These are phyloP conservation scores for Drosophila hamatofila DNA, from an alignment of 2,888 invertebrate genomes.

Conservation along the genomic window DNA sequence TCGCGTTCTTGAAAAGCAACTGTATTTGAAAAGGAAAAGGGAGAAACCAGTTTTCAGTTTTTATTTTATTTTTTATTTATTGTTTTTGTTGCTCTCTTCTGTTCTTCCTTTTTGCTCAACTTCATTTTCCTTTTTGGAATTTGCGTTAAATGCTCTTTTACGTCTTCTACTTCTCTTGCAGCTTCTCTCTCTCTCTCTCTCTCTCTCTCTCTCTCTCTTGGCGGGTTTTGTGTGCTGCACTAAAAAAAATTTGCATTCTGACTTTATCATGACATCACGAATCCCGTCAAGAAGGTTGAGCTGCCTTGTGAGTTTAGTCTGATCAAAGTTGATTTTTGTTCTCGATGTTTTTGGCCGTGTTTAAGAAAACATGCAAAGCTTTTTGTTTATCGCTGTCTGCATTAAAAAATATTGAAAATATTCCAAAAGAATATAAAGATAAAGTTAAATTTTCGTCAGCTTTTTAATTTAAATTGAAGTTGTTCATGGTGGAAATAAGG, in stretches of 20 bases:
- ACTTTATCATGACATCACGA: conserved; percentile 40
- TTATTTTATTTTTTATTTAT: conserved; percentile 54
- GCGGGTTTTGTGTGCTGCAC: conserved; percentile 17
- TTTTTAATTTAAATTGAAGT: background rate
- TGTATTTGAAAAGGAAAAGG: conserved; percentile 85
- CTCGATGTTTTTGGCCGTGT: background rate
- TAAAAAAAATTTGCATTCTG: conserved; percentile 36
- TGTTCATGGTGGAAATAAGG: background rate
- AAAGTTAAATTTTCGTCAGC: background rate
- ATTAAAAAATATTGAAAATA: background rate
- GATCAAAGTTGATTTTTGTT: background rate
- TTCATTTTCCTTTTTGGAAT: conserved; percentile 74
- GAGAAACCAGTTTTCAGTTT: conserved; percentile 72
- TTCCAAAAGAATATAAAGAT: too few relatives aligned
- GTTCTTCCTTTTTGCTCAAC: conserved; percentile 38
- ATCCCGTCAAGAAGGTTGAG: conserved; percentile 1
- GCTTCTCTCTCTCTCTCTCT: conserved; percentile 3
- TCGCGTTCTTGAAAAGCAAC: conserved; percentile 81
- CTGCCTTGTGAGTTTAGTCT: background rate
- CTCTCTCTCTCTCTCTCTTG: background rate
- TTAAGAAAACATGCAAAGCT: background rate
- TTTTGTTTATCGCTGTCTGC: background rate
- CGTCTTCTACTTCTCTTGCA: conserved; percentile 8
- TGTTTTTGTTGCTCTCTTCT: conserved; percentile 47
- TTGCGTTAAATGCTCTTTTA: conserved; percentile 41